Percentiles rank a stretch among this genome's conserved stretches.
Evolutionary conservation across 2,113 vertebrate species (phyloP).

Genomic region (Ranitomeya variabilis): DNA sequence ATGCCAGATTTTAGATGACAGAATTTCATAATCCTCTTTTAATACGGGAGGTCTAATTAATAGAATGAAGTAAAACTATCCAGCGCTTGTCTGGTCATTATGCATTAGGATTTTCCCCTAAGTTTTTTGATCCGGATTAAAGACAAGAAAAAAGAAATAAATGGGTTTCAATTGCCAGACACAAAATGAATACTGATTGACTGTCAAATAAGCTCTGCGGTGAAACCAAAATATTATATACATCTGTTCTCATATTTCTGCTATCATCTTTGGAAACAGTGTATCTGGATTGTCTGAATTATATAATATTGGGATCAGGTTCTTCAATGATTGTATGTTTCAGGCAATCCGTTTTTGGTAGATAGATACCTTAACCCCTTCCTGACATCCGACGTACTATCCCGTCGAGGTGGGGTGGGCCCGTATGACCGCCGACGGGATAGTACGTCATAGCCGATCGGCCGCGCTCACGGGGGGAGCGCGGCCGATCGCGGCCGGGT

Average conservation of each 20-base stretch:
- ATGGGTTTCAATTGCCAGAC: slow-evolving; percentile 40
- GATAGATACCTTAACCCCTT: too few species aligned
- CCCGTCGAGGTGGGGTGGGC: too few species aligned
- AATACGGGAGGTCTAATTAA: slow-evolving; percentile 53
- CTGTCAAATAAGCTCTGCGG: background rate
- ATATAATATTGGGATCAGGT: background rate
- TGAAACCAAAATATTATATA: background rate
- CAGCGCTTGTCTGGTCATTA: slow-evolving; percentile 51
- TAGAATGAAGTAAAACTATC: slow-evolving; percentile 46
- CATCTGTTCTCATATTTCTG: background rate
- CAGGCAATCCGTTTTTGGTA: background rate
- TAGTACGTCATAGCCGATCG: too few species aligned
- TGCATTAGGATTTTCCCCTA: slow-evolving; percentile 49
- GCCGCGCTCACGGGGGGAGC: too few species aligned
- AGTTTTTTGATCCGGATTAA: slow-evolving; percentile 54
- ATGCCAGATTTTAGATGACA: background rate
- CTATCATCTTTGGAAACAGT: background rate
- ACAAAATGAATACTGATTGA: slow-evolving; percentile 43
- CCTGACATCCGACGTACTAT: too few species aligned
- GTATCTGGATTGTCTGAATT: background rate
- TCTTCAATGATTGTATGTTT: background rate
- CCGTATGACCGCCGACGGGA: too few species aligned
- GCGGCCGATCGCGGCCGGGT: too few species aligned
- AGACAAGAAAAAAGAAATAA: slow-evolving; percentile 24
- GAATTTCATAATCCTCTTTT: slow-evolving; percentile 44